Conservation (phyloP, 2,888 invertebrate species). For the Arctia plantaginis region DNA sequence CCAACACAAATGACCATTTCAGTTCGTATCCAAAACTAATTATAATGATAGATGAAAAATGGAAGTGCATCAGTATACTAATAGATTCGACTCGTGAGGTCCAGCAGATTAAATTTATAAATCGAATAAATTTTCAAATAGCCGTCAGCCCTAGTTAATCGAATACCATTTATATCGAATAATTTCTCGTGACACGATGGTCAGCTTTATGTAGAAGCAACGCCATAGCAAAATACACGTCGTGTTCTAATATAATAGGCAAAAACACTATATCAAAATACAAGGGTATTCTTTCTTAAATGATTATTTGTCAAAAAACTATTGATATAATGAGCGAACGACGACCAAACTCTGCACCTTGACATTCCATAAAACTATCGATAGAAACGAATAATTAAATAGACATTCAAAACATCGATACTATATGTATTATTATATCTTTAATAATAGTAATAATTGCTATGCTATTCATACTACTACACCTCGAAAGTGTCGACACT, state of each 20-base stretch:
- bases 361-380: too few species aligned
- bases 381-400: too few species aligned
- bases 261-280: background rate
- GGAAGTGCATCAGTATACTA: slow-evolving; percentile 38
- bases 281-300: background rate
- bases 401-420: background rate
- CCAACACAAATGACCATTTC: background rate
- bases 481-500: background rate
- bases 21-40: background rate
- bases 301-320: background rate
- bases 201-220: background rate
- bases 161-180: slow-evolving; percentile 55
- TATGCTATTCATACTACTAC: background rate
- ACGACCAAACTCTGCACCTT: background rate
- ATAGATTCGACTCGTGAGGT: slow-evolving; percentile 54
- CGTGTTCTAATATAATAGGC: background rate
- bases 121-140: slow-evolving; percentile 62
- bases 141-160: slow-evolving; percentile 44
- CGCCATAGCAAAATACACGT: background rate
- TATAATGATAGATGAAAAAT: slow-evolving; percentile 9
- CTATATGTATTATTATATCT: background rate
- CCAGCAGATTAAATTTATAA: slow-evolving; percentile 54
- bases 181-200: slow-evolving; percentile 38
- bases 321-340: background rate
- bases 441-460: background rate